Base-by-base conservation (phyloP, 2,797 vertebrate genomes). In the Benthosema pterotum region DNA sequence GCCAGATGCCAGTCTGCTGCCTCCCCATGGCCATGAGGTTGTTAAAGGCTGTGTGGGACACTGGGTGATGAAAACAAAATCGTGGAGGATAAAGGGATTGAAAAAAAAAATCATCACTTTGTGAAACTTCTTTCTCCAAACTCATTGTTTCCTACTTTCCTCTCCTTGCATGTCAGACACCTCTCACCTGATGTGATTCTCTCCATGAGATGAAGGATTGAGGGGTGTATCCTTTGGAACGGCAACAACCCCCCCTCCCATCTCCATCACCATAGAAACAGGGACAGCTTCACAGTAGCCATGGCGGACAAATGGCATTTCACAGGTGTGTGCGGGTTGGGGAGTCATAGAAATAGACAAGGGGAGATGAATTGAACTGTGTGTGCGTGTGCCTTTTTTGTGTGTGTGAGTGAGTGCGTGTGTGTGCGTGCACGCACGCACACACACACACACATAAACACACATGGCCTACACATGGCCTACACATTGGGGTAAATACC, bases 241-340 rank as follows among this genome's bases (percentile, higher is more conserved):
- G 56, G 78, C 76, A 85, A 77, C 76, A 56, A 22, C 73, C 57
- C 77, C 74, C 72, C 60, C 19, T 74, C 74, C 65, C 12, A 12
- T 68, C 67, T 76, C 68, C 63, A 84, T 92, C 82, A 15, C 83
- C 77, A 91, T 92, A 86, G 90, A 81, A 90, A 92, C 90, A 84
- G 69, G 79, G 82, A 85, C 84, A 84, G 83, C 80, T 77, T 85
- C 72, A 77, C 45, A 5, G 83, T 83, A 87, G 77, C 69, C 79
- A 73, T 76, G 74, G 75, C 77, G 78, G 75, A 72, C 63, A 75
- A 78, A 83, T 58, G 69, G 3, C 67, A 42, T 52, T 69, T 18
- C 49, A 85, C 86, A 87, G 79, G 74, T 82, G 61, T 52, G 53
- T 69, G 62, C 45, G 51, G 32, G 32, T 32, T 32, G 32, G 32